Evolutionary conservation across 2,888 invertebrate species (phyloP), one percentile per base, ranked within the genome.

Genomic region (Napeogenes inachia): DNA sequence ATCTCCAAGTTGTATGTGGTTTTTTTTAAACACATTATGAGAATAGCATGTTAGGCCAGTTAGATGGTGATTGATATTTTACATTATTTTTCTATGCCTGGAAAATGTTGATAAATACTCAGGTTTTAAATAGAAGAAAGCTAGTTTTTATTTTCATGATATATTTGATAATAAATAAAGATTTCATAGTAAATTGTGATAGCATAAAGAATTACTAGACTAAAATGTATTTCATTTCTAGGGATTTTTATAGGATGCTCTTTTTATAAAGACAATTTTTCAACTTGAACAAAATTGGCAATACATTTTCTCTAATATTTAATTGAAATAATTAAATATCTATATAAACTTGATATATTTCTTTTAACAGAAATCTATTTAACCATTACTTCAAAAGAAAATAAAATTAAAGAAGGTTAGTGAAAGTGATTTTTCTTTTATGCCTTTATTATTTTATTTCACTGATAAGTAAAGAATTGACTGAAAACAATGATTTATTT

Each of bases 401-500:
- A 66, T 65, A 73, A 72, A 70, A 57, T 56, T 53, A 59, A 58
- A 58, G 50, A 61, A 55, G 56, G 45, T 50, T 60, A 64, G 64
- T 62, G 57, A 64, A 67, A 65, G 58, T 47, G 57, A 42, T 45
- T 45, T 60, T 76, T 77, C 63, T 80, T 81, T 75, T 77, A 85
- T 85, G 85, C 78, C 84, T 89, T 89, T 87, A n/a, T n/a, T n/a
- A n/a, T n/a, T n/a, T n/a, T n/a, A 89, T 89, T 89, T 87, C 85
- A 87, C 81, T 81, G 86, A 87, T 85, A 87, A 83, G 81, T 82
- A 85, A 85, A 87, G 88, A 89, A 89, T 87, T 89, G 89, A 90
- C 89, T 89, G 89, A 89, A 89, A 89, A 88, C 87, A 85, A 87
- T 84, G 85, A 75, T 73, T 87, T 85, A 85, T 89, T 89, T 89